Conservation (phyloP, 2,888 invertebrate genomes). For the Caenorhabditis doughertyi region DNA sequence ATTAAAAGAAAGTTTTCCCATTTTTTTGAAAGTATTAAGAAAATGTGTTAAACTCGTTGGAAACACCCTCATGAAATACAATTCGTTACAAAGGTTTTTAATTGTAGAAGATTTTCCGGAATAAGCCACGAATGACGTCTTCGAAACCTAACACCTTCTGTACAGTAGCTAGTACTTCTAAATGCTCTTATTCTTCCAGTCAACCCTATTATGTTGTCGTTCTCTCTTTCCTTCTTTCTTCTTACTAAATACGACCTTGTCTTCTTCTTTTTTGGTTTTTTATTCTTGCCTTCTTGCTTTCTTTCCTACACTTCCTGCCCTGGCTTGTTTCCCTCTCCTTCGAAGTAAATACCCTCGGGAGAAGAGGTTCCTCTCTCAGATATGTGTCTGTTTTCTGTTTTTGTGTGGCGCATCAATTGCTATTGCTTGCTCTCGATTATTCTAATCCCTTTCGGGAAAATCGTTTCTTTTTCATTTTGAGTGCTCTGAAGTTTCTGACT, state of each 20-base stretch:
- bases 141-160: conserved; percentile 13
- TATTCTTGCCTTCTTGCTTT: conserved; percentile 8
- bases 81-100: no score
- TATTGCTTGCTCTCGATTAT: conserved; percentile 58
- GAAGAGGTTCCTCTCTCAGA: conserved; percentile 39
- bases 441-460: conserved; percentile 55
- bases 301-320: conserved; percentile 42
- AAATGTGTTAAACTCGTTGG: no score
- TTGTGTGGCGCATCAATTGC: conserved; percentile 59
- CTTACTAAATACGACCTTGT: conserved; percentile 41
- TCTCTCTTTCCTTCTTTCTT: conserved; percentile 39
- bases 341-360: conserved; percentile 61
- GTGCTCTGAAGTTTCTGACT: conserved; percentile 39
- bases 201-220: conserved; percentile 49
- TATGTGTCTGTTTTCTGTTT: conserved; percentile 58
- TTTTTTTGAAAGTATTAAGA: no score
- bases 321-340: conserved; percentile 37
- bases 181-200: conserved; percentile 25
- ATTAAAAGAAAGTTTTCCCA: no score
- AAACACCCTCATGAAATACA: no score
- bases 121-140: conserved; percentile 1
- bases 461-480: conserved; percentile 42
- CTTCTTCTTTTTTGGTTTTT: conserved; percentile 46
- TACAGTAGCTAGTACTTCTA: conserved; percentile 20
- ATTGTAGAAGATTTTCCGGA: no score